Evolutionary conservation across 1,140 invertebrate species (phyloP).

Genomic region (Euglossa dilemma): DNA sequence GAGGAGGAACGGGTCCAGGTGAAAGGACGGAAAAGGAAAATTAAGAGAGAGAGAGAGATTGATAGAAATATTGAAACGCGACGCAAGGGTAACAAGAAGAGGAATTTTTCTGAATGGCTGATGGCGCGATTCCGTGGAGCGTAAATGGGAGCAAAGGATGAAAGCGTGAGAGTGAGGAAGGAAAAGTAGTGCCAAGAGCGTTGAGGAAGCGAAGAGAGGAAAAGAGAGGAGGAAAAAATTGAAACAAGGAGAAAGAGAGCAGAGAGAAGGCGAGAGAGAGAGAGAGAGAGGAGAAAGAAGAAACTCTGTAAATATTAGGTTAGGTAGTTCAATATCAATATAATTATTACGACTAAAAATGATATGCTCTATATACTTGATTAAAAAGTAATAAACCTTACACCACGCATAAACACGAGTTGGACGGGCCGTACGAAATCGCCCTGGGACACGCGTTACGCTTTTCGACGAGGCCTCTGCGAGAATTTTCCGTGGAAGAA

Average conservation of each 20-base stretch:
- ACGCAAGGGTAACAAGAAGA: neutral
- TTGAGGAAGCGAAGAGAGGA: slow-evolving; percentile 44
- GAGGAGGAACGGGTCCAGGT: neutral
- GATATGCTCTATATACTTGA: slow-evolving; percentile 78
- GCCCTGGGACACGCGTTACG: slow-evolving; percentile 58
- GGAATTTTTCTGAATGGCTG: neutral
- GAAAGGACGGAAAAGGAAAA: no score
- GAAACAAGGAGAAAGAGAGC: neutral
- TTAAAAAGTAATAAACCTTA: slow-evolving; percentile 73
- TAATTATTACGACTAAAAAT: slow-evolving; percentile 78
- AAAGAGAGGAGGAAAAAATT: no score
- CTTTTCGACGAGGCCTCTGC: slow-evolving; percentile 16
- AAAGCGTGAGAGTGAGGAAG: slow-evolving; percentile 5
- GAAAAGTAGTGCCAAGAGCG: slow-evolving; percentile 78
- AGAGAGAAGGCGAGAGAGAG: slow-evolving; percentile 21
- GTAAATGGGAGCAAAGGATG: neutral
- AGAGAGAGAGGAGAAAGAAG: neutral
- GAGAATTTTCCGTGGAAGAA: neutral
- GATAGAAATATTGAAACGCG: neutral
- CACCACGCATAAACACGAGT: slow-evolving; percentile 73
- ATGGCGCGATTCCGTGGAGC: slow-evolving; percentile 4
- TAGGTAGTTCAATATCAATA: slow-evolving; percentile 81
- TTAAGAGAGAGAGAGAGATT: neutral
- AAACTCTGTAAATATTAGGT: slow-evolving; percentile 80
- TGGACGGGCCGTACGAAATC: slow-evolving; percentile 67